Base-by-base conservation (phyloP, 2,797 vertebrate genomes). In the Falco peregrinus region DNA sequence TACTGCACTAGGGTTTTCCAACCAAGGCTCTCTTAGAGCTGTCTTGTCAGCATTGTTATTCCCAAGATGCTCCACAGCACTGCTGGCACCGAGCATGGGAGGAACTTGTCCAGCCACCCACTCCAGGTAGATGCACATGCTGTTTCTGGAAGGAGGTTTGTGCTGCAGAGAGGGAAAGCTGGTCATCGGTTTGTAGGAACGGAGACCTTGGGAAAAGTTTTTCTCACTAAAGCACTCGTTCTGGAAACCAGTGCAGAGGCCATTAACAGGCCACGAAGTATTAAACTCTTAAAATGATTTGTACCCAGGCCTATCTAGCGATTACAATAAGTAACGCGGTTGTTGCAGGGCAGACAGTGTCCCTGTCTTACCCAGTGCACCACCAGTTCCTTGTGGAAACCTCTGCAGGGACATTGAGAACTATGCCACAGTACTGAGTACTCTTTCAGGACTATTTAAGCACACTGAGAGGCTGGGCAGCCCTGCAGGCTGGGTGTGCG, bases 101-200 rank as follows among this genome's bases (percentile, higher is more conserved):
- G 69, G 20, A 29, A 5, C 37, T 47, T 25, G 29, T n/a, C 75
- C 83, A 6, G 19, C 13, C 51, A 4, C 67, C 51, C 7, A 3
- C 60, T 21, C 39, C 11, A 18, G 71, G 64, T 16, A 17, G 71
- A 7, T 47, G 16, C 57, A 25, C 0, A 0, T 4, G 4, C 59
- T 2, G 0, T 3, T 43, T 33, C 80, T 79, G 77, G 35, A 31
- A 65, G 86, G 45, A 63, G 76, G 19, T 3, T 7, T 84, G 59
- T 6, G 43, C 50, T 33, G 59, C 1, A 29, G 75, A 6, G 50
- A 37, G 0, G 2, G 61, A 61, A 78, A 43, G 26, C 15, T 73
- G 77, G 6, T 22, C 70, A 24, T 35, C 28, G 1, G 0, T 41
- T 63, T 60, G 67, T 39, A 74, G 71, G 71, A 70, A 77, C 2